Percentiles rank a stretch among this genome's conserved stretches.
Evolutionary conservation across 2,797 vertebrate species (phyloP).

Genomic region (Sebastes vulpes): DNA sequence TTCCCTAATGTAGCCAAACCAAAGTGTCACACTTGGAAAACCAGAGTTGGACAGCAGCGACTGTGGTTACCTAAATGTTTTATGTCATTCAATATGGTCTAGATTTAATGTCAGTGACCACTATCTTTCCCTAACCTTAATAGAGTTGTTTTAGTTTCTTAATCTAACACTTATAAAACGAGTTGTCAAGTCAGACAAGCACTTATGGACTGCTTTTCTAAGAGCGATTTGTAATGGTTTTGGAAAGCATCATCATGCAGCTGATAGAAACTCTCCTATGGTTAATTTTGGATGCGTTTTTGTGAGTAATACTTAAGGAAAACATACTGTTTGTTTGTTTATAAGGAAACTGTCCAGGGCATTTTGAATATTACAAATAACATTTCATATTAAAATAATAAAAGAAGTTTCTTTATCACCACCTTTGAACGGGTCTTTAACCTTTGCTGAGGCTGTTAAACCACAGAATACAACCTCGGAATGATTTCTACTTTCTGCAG

Average conservation of each 20-base stretch:
- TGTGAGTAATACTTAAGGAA: neutral
- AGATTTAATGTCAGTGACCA: neutral
- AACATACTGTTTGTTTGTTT: neutral
- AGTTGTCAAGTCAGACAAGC: neutral
- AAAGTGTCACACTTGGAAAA: neutral
- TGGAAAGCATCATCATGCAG: neutral
- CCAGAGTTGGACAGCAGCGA: neutral
- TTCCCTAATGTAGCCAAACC: neutral
- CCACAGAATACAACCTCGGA: neutral
- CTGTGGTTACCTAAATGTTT: neutral
- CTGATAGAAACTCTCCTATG: too few species aligned
- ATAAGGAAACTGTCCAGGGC: neutral
- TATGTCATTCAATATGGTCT: neutral
- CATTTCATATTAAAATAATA: neutral
- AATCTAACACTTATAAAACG: neutral
- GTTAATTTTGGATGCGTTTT: neutral
- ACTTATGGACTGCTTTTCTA: neutral
- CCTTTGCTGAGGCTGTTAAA: neutral
- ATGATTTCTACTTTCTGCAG: neutral
- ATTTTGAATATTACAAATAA: neutral
- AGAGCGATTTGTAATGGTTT: neutral
- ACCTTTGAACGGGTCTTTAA: neutral
- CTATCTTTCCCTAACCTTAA: neutral
- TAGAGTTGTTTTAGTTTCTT: neutral
- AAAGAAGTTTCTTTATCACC: accelerated